phyloP scores from a whole-genome alignment of 2,888 invertebrate species.

The Platerodrilus igneus region DNA sequence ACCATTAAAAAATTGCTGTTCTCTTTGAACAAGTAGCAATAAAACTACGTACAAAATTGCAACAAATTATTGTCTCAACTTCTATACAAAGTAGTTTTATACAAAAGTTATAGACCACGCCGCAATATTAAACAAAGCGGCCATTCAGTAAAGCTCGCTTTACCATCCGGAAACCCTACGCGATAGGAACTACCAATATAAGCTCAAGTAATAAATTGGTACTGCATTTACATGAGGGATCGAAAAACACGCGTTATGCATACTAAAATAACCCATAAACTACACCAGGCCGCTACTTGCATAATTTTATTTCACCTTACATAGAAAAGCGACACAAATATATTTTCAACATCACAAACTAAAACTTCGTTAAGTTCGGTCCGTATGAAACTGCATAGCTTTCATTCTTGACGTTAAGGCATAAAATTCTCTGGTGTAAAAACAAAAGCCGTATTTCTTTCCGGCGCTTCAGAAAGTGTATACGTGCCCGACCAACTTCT shows the following conservation, averaged over 20 bases:
- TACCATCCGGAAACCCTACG: constrained; percentile 7
- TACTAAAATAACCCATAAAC: constrained; percentile 32
- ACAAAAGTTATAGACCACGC: too few species aligned
- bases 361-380: constrained; percentile 16
- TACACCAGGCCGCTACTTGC: constrained; percentile 20
- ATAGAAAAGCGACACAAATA: constrained; percentile 12
- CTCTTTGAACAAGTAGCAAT: too few species aligned
- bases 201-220: constrained; percentile 34
- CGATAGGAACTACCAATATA: constrained; percentile 20
- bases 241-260: constrained; percentile 31
- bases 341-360: constrained; percentile 15
- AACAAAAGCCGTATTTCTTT: constrained; percentile 26
- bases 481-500: constrained; percentile 25
- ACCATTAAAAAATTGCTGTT: too few species aligned
- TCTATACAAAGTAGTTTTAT: too few species aligned
- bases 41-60: too few species aligned
- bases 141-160: too few species aligned
- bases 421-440: constrained; percentile 25
- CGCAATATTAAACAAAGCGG: too few species aligned
- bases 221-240: constrained; percentile 34
- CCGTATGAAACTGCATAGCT: constrained; percentile 14
- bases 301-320: constrained; percentile 12
- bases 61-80: too few species aligned
- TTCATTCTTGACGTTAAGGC: constrained; percentile 16
- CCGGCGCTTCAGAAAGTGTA: constrained; percentile 17